Evolutionary conservation across 2,113 vertebrate genomes (phyloP).

Genomic region (Electrona antarctica): DNA sequence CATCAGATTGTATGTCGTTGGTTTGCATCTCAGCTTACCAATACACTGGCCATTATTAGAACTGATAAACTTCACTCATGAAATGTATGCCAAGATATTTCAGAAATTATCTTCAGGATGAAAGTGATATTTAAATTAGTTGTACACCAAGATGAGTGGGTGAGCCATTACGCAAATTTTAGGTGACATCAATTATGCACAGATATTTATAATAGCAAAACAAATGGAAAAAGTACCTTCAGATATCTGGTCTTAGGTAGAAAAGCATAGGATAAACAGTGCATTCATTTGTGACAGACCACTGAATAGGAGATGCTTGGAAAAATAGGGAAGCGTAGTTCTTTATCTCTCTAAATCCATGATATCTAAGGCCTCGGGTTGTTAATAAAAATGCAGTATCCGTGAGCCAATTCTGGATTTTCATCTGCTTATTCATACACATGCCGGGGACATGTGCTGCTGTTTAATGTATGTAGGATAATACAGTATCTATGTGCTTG

Average conservation of each 20-base stretch:
- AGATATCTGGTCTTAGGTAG: constrained; percentile 48
- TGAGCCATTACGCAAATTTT: constrained; percentile 24
- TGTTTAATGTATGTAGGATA: constrained; percentile 27
- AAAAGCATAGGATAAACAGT: constrained; percentile 47
- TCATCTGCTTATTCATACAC: constrained; percentile 45
- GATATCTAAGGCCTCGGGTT: constrained; percentile 76
- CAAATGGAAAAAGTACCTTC: constrained; percentile 42
- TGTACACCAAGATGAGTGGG: constrained; percentile 22
- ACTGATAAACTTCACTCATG: constrained; percentile 29
- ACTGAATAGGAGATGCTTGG: constrained; percentile 49
- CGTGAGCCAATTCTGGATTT: constrained; percentile 42
- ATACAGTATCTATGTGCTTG: constrained; percentile 24
- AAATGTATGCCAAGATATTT: constrained; percentile 27
- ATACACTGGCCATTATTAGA: constrained; percentile 17
- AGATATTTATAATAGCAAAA: constrained; percentile 45
- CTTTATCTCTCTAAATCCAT: constrained; percentile 55
- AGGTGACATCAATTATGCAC: constrained; percentile 37
- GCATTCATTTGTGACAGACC: constrained; percentile 40
- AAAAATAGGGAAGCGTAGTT: constrained; percentile 55
- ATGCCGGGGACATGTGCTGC: constrained; percentile 43
- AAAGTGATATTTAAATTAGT: constrained; percentile 13
- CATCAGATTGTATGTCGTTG: constrained; percentile 44
- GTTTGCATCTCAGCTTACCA: constrained; percentile 39
- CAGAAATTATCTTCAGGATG: constrained; percentile 16
- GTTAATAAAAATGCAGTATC: constrained; percentile 64